phyloP scores from a whole-genome alignment of 2,888 invertebrate species.

The Tinea semifulvella region DNA sequence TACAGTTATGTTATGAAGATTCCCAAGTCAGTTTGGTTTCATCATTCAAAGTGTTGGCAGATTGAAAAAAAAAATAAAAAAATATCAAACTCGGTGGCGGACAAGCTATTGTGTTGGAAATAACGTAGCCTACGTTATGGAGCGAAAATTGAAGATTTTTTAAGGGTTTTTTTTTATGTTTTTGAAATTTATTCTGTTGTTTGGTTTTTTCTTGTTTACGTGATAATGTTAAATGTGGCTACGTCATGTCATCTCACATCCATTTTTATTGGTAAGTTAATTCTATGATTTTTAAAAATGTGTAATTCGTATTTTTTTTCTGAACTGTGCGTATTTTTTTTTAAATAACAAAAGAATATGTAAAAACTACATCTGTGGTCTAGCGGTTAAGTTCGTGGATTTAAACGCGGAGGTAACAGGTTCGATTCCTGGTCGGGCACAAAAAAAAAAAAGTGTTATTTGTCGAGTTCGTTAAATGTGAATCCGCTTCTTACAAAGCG shows the following conservation, averaged over 20 bases:
- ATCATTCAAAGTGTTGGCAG: neutral
- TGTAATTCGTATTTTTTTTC: too few relatives aligned
- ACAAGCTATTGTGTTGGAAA: constrained; percentile 3
- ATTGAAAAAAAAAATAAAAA: neutral
- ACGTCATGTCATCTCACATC: constrained; percentile 36
- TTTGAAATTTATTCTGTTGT: constrained; percentile 3
- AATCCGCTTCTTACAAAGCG: too few relatives aligned
- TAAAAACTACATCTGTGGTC: too few relatives aligned
- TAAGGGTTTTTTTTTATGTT: neutral
- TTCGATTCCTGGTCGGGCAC: too few relatives aligned
- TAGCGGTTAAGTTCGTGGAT: too few relatives aligned
- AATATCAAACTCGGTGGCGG: neutral
- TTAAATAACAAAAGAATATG: too few relatives aligned
- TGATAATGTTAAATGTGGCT: constrained; percentile 33
- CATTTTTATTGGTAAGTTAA: constrained; percentile 44
- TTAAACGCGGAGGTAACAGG: too few relatives aligned
- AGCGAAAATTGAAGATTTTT: neutral
- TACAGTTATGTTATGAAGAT: neutral
- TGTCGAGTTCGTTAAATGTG: too few relatives aligned
- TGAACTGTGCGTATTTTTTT: too few relatives aligned
- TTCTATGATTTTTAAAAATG: neutral
- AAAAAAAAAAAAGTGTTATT: too few relatives aligned
- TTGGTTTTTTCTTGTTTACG: neutral
- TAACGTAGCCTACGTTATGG: neutral
- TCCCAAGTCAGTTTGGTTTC: neutral